Conservation (phyloP, 2,888 invertebrate species). For the Ryuthela nishihirai region DNA sequence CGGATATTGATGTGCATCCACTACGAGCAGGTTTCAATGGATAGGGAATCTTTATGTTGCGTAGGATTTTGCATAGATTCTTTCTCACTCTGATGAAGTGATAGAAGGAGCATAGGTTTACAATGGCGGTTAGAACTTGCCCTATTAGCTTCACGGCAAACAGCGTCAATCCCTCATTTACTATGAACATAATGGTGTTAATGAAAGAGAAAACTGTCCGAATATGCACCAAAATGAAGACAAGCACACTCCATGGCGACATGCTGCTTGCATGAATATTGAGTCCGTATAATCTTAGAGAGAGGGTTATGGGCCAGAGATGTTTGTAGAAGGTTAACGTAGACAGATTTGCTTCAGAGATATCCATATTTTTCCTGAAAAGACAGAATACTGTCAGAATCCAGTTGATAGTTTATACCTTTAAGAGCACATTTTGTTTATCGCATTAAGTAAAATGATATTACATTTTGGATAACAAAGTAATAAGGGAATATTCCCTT, state of each 20-base stretch:
- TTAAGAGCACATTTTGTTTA: no score
- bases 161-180: background rate
- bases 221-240: background rate
- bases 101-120: background rate
- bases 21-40: background rate
- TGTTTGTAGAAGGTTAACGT: no score
- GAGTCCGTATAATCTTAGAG: no score
- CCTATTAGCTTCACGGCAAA: background rate
- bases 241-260: background rate
- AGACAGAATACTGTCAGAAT: no score
- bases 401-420: no score
- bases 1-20: background rate
- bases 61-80: background rate
- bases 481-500: no score
- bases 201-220: background rate
- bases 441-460: no score
- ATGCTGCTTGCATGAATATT: no score
- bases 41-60: background rate
- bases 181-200: background rate
- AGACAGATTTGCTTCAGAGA: no score
- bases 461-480: no score
- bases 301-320: no score
- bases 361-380: no score
- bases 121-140: background rate
- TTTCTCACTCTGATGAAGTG: background rate